Base-by-base conservation (phyloP, 2,888 invertebrate species). In the Vandiemenella viatica region DNA sequence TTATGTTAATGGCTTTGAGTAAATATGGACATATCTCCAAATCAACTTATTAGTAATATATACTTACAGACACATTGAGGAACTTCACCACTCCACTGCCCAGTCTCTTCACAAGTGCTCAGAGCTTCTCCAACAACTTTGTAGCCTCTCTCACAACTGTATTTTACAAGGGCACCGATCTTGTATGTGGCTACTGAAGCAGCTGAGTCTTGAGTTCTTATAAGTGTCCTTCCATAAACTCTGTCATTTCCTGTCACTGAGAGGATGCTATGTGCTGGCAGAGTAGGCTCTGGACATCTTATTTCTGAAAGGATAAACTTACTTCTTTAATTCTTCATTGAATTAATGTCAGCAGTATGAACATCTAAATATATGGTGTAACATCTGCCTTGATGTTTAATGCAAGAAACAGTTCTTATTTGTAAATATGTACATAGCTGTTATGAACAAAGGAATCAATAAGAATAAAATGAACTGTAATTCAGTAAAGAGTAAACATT, bases 211-310 rank as follows among this genome's bases (percentile, higher is more conserved):
- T 78, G 68, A 0, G 88, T 88, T 37, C 84, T 72, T 55, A 89
- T 83, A 16, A 88, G 67, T 0, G 89, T 88, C 20, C 88, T 74
- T 0, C 88, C 88, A 61, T 89, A 88, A 76, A 85, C 83, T 45
- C 92, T 74, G 63, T 92, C 92, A 62, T 91, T 92, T 46, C 89
- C 88, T 0, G 90, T 89, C 23, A 91, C 86, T 0, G 90, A 88
- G 0, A 90, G 73, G 18, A 90, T 84, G 54, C 89, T 84, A 63
- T 90, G 88, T 21, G 83, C 80, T 0, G 91, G 84, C 21, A 88
- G 70, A 3, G 79, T 68, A 0, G 92, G 91, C 59, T 89, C 89
- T 0, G 82, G 74, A 60, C 92, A 92, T 47, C 91, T 79, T 55
- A 91, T 87, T 71, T 91, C 90, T 87, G 65, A 1, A 65, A 62